Conservation (phyloP, 1,140 invertebrate genomes). For the Drosophila athabasca region DNA sequence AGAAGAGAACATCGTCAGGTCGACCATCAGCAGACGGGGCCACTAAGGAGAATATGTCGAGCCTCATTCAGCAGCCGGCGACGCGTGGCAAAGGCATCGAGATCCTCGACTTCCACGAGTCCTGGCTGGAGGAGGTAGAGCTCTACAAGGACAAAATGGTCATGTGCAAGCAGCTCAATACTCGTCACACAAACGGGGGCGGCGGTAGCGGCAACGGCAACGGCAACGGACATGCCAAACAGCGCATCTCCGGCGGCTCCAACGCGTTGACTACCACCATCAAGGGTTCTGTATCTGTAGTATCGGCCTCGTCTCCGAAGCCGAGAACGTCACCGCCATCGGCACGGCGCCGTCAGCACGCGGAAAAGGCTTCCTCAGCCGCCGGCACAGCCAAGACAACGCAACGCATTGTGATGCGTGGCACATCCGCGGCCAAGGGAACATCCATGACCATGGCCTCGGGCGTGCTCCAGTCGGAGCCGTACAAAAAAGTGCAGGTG, state of each 20-base stretch:
- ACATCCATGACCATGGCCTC: slow-evolving; percentile 35
- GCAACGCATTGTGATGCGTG: slow-evolving; percentile 17
- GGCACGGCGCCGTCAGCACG: not conserved
- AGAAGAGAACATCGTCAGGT: slow-evolving; percentile 61
- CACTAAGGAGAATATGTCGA: slow-evolving; percentile 45
- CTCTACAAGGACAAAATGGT: slow-evolving; percentile 76
- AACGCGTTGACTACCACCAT: not conserved
- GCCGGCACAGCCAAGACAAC: slow-evolving; percentile 31
- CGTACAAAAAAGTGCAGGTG: slow-evolving; percentile 74
- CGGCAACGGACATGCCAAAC: not conserved
- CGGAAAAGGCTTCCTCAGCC: slow-evolving; percentile 28
- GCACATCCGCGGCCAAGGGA: not conserved
- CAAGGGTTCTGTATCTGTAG: too few relatives aligned
- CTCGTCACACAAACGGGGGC: slow-evolving; percentile 36
- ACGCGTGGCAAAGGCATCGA: slow-evolving; percentile 71
- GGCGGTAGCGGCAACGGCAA: not conserved
- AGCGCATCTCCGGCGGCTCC: slow-evolving; percentile 1
- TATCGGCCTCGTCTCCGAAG: not conserved
- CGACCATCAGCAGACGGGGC: slow-evolving; percentile 19
- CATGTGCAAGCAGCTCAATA: slow-evolving; percentile 64
- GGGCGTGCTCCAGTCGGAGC: slow-evolving; percentile 68
- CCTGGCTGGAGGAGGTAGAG: slow-evolving; percentile 81
- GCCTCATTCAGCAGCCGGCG: slow-evolving; percentile 4
- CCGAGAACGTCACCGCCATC: slow-evolving; percentile 4
- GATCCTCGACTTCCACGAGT: slow-evolving; percentile 80